Conservation (phyloP, 2,888 invertebrate species). For the Dorcus hopei region DNA sequence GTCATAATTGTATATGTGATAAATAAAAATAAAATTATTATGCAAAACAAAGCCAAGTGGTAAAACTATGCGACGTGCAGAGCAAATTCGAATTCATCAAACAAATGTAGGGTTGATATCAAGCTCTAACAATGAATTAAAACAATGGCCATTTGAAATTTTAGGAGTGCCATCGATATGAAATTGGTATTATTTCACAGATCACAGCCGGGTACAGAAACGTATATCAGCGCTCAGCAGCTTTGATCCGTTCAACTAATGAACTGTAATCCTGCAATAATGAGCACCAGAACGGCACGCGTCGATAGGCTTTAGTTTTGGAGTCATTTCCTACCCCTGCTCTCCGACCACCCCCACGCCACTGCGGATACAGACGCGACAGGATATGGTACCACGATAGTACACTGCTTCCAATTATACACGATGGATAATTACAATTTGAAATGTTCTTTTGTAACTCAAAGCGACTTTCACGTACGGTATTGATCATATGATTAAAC, state of each 20-base stretch:
- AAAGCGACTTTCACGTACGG: background rate
- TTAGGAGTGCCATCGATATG: conserved; percentile 19
- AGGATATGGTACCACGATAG: conserved; percentile 19
- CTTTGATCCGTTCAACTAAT: conserved; percentile 46
- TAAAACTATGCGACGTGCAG: too few species aligned
- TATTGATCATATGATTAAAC: too few species aligned
- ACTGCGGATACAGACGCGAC: conserved; percentile 1
- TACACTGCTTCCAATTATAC: conserved; percentile 26
- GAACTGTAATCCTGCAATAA: conserved; percentile 47
- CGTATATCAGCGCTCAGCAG: conserved; percentile 18
- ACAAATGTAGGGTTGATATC: too few species aligned
- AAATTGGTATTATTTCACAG: conserved; percentile 18
- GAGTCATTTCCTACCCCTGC: conserved; percentile 17
- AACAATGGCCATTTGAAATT: conserved; percentile 11
- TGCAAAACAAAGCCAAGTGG: too few species aligned
- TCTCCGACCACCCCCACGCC: background rate
- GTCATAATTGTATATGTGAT: too few species aligned
- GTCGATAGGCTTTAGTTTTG: conserved; percentile 31
- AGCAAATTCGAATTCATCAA: too few species aligned
- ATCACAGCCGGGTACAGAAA: conserved; percentile 10
- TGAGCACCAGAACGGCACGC: conserved; percentile 35
- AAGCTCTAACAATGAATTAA: too few species aligned
- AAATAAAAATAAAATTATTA: too few species aligned
- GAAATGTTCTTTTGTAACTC: conserved; percentile 7
- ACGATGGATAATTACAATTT: conserved; percentile 28